Evolutionary conservation across 1,140 invertebrate genomes (phyloP), one percentile per base, ranked within the genome.

Genomic region (Asobara japonica): DNA sequence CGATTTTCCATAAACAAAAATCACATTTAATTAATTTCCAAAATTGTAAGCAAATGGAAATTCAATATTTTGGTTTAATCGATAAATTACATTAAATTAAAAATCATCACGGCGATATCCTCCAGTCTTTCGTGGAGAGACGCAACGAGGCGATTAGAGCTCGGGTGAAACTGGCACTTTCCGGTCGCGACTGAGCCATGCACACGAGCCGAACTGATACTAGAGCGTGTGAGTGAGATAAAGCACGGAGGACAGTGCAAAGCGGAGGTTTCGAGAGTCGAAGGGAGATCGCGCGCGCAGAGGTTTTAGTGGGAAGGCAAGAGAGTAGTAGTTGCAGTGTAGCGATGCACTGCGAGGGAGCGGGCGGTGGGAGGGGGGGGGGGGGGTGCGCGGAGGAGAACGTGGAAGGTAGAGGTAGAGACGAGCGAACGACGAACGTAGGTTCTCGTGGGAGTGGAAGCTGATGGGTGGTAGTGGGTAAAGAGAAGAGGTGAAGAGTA

Each of bases 141-240:
- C 62, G 65, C 71, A 71, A 73, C 68, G 71, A 71, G 67, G 64
- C 71, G 74, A 76, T 76, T 73, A 73, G 71, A 71, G 71, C 74
- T 72, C 71, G 41, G 61, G 82, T 83, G 82, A 83, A 83, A 84
- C 83, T 84, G 83, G 82, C 82, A 83, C 80, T 82, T 83, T 83
- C 82, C 81, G 81, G 83, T 81, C 78, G 80, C 77, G 79, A 81
- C 76, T 72, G 68, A 76, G 61, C 68, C 60, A 76, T 68, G 74
- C 74, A 73, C 74, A 71, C 71, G 64, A 51, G 60, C 67, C 65
- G 45, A n/a, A 75, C 70, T 72, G 70, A 75, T 69, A 73, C 70
- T 62, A 48, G 68, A 76, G 71, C 45, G 74, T 70, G 64, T 51
- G 66, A 75, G 71, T 27, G 56, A 60, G 56, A 60, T 27, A 60